A percentile compares a stretch with the other conserved stretches of the same genome.
phyloP scores from a whole-genome alignment of 2,113 vertebrate genomes.

The Microcebus jonahi region DNA sequence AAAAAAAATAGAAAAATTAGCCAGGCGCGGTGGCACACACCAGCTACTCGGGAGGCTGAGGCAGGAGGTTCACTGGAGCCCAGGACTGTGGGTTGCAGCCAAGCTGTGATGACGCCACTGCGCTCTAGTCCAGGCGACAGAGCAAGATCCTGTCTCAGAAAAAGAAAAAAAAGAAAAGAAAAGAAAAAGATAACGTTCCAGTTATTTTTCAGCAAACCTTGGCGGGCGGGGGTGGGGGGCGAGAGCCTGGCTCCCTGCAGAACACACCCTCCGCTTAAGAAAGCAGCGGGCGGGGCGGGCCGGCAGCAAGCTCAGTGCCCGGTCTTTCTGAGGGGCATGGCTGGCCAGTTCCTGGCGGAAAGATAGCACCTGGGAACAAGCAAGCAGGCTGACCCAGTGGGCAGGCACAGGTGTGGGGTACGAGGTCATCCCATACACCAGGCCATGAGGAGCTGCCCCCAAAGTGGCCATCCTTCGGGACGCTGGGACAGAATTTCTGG shows the following conservation, averaged over 20 bases:
- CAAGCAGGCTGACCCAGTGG: neutral
- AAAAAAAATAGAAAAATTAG: too few species aligned
- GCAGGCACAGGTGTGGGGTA: neutral
- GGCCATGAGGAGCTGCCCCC: neutral
- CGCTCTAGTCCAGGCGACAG: neutral
- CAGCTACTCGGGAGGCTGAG: too few species aligned
- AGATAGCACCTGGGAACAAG: neutral
- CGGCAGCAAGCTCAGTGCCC: rapidly evolving
- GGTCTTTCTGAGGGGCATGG: rapidly evolving
- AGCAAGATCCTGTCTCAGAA: neutral
- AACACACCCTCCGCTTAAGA: neutral
- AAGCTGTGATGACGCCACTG: neutral
- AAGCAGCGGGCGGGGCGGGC: rapidly evolving
- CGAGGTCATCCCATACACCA: neutral
- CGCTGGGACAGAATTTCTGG: neutral
- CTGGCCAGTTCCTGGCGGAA: rapidly evolving
- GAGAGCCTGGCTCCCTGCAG: too few species aligned
- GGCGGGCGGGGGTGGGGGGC: too few species aligned
- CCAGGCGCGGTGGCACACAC: too few species aligned
- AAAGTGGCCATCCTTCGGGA: too few species aligned
- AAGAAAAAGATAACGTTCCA: too few species aligned
- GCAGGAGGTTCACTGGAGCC: neutral
- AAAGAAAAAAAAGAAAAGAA: neutral
- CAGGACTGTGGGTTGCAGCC: neutral
- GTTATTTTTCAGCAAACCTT: too few species aligned